Conservation (phyloP, 2,797 vertebrate species). For the Amniataba percoides region DNA sequence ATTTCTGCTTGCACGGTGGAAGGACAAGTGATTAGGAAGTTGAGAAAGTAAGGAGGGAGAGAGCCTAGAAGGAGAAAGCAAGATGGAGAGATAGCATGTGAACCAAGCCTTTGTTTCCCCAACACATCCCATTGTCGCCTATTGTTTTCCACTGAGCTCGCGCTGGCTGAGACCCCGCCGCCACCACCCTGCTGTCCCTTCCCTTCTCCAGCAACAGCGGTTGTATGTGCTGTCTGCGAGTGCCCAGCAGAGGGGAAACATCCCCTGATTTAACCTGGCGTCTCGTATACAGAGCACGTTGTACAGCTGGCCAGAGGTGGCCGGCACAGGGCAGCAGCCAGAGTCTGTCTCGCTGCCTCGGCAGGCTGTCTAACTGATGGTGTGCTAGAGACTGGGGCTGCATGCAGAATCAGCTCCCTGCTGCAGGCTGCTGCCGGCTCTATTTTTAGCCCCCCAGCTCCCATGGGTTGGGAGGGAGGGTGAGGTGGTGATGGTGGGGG, state of each 20-base stretch:
- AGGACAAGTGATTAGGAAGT: conserved; percentile 38
- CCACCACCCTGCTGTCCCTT: conserved; percentile 59
- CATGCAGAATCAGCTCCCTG: conserved; percentile 84
- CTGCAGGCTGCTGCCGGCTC: conserved; percentile 82
- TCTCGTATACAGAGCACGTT: conserved; percentile 51
- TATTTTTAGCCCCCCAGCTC: conserved; percentile 83
- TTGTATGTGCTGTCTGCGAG: conserved; percentile 52
- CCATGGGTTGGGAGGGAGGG: conserved; percentile 72
- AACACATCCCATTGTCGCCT: conserved; percentile 78
- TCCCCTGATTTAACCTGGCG: conserved; percentile 76
- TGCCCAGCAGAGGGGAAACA: conserved; percentile 56
- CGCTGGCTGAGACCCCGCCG: conserved; percentile 54
- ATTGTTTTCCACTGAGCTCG: conserved; percentile 77
- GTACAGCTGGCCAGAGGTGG: conserved; percentile 78
- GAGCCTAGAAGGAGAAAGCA: conserved; percentile 39
- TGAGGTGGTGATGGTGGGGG: conserved; percentile 7
- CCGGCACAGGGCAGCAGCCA: conserved; percentile 64
- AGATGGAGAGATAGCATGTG: conserved; percentile 62
- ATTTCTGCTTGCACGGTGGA: conserved; percentile 19
- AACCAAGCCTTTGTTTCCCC: conserved; percentile 80
- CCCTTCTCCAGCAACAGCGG: conserved; percentile 62
- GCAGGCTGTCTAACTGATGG: conserved; percentile 69
- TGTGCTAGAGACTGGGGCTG: conserved; percentile 81
- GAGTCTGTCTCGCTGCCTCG: conserved; percentile 65
- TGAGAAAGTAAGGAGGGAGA: conserved; percentile 15